Conservation (phyloP, 2,888 invertebrate genomes). For the Crocallis elinguaria region DNA sequence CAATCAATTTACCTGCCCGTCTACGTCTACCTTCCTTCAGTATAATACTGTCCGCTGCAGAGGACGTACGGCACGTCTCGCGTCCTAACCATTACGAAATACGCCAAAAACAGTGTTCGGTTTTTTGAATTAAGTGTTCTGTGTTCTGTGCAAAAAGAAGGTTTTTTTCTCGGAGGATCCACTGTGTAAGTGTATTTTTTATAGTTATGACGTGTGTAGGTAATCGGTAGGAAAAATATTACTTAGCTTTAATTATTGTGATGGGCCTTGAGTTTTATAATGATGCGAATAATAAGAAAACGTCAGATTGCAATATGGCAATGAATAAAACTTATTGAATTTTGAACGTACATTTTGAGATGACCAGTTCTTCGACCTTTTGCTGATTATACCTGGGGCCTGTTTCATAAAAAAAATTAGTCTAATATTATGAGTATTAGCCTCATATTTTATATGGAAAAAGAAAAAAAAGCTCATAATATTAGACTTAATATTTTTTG, state of each 20-base stretch:
- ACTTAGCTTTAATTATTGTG: conserved; percentile 9
- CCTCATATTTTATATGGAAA: too few species aligned
- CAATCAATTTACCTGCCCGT: conserved; percentile 26
- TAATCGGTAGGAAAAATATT: not conserved
- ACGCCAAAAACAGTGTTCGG: conserved; percentile 23
- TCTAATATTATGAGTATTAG: too few species aligned
- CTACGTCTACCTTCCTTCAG: conserved; percentile 24
- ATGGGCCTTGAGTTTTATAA: conserved; percentile 28
- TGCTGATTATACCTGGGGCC: too few species aligned
- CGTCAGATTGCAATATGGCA: conserved; percentile 3
- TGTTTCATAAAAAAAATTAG: too few species aligned
- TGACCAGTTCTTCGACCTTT: too few species aligned
- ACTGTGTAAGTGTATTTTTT: conserved; percentile 48
- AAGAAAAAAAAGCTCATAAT: too few species aligned
- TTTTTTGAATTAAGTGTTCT: conserved; percentile 30
- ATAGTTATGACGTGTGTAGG: not conserved
- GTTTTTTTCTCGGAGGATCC: conserved; percentile 37
- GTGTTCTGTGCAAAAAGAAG: conserved; percentile 49
- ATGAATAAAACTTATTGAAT: not conserved
- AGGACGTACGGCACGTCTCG: conserved; percentile 28
- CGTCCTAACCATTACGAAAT: conserved; percentile 12
- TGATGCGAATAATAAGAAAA: conserved; percentile 6
- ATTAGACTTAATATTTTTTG: too few species aligned
- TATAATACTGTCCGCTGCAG: conserved; percentile 12
- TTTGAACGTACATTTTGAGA: not conserved